Evolutionary conservation across 1,140 invertebrate species (phyloP), one percentile per base, ranked within the genome.

Genomic region (Apis dorsata): DNA sequence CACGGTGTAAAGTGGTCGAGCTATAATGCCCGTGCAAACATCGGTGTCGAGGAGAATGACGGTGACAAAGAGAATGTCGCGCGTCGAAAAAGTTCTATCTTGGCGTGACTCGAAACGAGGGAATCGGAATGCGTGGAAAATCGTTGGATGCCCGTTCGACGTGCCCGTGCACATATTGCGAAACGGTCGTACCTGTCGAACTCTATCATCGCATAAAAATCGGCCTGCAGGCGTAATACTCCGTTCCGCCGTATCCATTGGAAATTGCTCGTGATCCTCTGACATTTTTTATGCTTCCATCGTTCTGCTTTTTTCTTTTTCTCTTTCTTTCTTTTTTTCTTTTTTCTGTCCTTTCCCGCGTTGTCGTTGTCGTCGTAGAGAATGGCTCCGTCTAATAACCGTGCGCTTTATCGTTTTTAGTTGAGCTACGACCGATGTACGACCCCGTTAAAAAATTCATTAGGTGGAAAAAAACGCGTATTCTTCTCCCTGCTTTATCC

Each of bases 191-290:
- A 76, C 76, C 86, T 83, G 86, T 88, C 86, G 83, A 87, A 85
- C 86, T 84, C 76, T 74, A 87, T 87, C 83, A 79, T 60, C 62
- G 72, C 53, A 74, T 85, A 81, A 81, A 44, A 81, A 88, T 85
- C 86, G 81, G 83, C 66, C 65, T 79, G 82, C 74, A 87, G 82
- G 70, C 84, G 79, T 73, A 81, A 81, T 81, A 86, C 66, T 2
- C 76, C 78, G 66, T 86, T 74, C 55, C 70, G 62, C 57, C 28
- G 44, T 53, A n/a, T 79, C 65, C 78, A 69, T 81, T 85, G 74
- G 82, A 87, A 88, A 88, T 88, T 79, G 85, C 85, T 81, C 86
- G 51, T 84, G 85, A 86, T 84, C 83, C 57, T 80, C 70, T 34
- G 83, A 85, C 76, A 88, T 80, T 85, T 88, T 88, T 88, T 88